phyloP scores from a whole-genome alignment of 2,888 invertebrate genomes.

The Orchesella flavescens region DNA sequence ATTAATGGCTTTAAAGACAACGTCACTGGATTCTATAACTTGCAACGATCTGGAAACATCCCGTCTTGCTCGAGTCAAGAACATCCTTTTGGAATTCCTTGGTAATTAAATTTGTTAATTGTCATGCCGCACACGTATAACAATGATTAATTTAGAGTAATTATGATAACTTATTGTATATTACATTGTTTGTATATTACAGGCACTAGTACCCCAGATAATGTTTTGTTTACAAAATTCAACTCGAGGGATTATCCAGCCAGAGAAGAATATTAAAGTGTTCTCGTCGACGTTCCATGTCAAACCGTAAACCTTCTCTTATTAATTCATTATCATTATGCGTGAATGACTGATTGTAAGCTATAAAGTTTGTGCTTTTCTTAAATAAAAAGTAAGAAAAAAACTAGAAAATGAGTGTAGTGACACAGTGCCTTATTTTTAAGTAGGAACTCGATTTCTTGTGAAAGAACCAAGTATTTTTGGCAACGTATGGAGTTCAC shows the following conservation, averaged over 20 bases:
- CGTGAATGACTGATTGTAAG: too few relatives aligned
- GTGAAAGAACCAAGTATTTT: too few relatives aligned
- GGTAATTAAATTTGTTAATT: too few relatives aligned
- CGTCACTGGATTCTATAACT: conserved; percentile 77
- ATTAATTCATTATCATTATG: background rate
- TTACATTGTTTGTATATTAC: background rate
- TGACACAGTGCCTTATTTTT: too few relatives aligned
- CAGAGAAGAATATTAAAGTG: conserved; percentile 73
- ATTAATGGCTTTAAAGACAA: conserved; percentile 87
- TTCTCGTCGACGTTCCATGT: conserved; percentile 96
- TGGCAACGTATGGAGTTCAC: too few relatives aligned
- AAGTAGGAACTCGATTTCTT: too few relatives aligned
- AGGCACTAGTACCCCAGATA: conserved; percentile 1
- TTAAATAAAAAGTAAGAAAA: too few relatives aligned
- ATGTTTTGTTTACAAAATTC: conserved; percentile 45
- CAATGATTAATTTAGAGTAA: background rate
- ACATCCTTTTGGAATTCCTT: conserved; percentile 67
- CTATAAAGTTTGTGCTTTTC: too few relatives aligned
- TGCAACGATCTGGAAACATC: conserved; percentile 68
- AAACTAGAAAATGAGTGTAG: too few relatives aligned
- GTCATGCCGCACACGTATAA: too few relatives aligned
- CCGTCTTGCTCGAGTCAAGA: conserved; percentile 62
- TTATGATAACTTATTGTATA: background rate
- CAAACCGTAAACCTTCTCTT: conserved; percentile 73
- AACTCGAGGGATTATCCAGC: conserved; percentile 65